Base-by-base conservation (phyloP, 2,888 invertebrate genomes). In the Bhutanitis thaidina region DNA sequence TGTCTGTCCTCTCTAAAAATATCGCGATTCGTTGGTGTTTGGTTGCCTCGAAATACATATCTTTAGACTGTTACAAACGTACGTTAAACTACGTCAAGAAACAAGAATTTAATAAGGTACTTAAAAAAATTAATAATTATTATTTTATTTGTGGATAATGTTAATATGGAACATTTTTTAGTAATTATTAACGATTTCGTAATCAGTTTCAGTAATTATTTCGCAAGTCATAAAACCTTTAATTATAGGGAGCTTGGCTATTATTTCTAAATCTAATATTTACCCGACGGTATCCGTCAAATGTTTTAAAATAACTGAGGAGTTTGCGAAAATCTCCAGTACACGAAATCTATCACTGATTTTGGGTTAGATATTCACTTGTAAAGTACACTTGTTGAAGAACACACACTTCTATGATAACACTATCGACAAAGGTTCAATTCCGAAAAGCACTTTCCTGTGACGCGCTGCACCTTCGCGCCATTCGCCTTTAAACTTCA, bases 1-100 rank as follows among this genome's bases (percentile, higher is more conserved):
- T 79, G 80, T 81, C 78, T 73, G 80, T 80, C 80, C 70, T 73
- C 72, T 78, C 87, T 87, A 88, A 82, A 88, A 85, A 88, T 88
- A 88, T 61, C 74, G 60, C 70, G 72, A 67, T 65, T 71, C 75
- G 80, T 71, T 75, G 77, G 80, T 85, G 83, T 78, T n/a, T 75
- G 71, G 58, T 61, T 57, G 59, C 70, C 77, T 74, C 66, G 67
- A 80, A 87, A 85, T 84, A 50, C 46, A 46, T 32, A 85, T 77
- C 78, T 73, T 69, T 59, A 59, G 71, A 73, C 73, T 72, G 70
- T 72, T 27, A 27, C 34, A 67, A 20, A 70, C 71, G 69, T 67
- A 67, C 65, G 60, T 34, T 34, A 56, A 68, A 67, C 61, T 69
- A 69, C 74, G 77, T 77, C 74, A 77, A 61, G 60, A 60, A 53